A percentile compares a stretch with the other conserved stretches of the same genome.
Evolutionary conservation across 2,113 vertebrate species (phyloP).

Genomic region (Lampris incognitus): DNA sequence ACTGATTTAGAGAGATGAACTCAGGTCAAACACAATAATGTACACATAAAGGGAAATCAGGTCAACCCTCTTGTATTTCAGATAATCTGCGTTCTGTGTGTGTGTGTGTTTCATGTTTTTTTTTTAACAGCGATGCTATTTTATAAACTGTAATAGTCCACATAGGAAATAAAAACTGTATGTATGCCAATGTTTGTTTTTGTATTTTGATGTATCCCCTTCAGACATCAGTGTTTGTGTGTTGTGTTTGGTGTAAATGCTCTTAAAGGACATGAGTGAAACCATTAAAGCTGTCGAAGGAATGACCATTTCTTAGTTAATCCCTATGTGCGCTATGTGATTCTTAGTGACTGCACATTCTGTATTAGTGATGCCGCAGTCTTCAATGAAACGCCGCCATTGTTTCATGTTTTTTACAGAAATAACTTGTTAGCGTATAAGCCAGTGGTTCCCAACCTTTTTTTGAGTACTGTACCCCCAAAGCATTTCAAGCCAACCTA

Average conservation of each 20-base stretch:
- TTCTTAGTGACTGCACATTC: constrained; percentile 2
- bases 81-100: not conserved
- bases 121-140: not conserved
- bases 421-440: no score
- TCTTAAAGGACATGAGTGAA: no score
- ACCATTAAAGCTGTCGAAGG: not conserved
- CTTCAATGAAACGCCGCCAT: not conserved
- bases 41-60: not conserved
- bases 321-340: not conserved
- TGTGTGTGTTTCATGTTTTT: not conserved
- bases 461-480: no score
- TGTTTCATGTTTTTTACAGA: not conserved
- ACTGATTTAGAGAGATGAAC: no score
- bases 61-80: constrained; percentile 15
- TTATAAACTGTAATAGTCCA: not conserved
- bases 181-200: not conserved
- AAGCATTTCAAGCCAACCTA: no score
- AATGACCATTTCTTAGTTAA: constrained; percentile 4
- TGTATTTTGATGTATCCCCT: not conserved
- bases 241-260: not conserved
- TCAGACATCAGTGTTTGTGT: no score
- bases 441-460: no score
- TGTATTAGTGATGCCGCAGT: constrained; percentile 21
- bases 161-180: not conserved
- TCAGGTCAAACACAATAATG: no score